phyloP scores from a whole-genome alignment of 2,797 vertebrate genomes.

The Oceanodroma leucorhoa region DNA sequence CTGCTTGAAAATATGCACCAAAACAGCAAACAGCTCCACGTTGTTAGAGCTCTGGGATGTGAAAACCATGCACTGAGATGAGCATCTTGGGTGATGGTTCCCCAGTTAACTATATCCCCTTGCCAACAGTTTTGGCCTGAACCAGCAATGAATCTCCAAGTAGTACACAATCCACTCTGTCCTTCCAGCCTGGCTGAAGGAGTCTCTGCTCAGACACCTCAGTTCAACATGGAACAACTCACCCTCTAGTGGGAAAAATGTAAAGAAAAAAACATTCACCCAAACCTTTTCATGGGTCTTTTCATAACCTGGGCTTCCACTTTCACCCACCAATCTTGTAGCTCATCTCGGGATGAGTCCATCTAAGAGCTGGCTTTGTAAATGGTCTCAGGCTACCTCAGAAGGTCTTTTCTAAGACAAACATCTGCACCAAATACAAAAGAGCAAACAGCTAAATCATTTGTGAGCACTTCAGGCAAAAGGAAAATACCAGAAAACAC shows the following conservation, averaged over 20 bases:
- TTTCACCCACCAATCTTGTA: neutral
- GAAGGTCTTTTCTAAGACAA: neutral
- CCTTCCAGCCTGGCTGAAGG: neutral
- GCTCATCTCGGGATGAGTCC: neutral
- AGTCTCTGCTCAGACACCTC: neutral
- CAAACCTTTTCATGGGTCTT: neutral
- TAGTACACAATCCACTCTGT: neutral
- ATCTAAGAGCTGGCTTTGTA: neutral
- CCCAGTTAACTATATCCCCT: neutral
- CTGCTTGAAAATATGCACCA: neutral
- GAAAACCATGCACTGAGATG: neutral
- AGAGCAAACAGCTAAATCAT: neutral
- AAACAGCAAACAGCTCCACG: neutral
- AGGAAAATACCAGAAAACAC: neutral
- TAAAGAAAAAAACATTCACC: neutral
- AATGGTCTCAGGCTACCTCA: neutral
- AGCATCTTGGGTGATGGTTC: neutral
- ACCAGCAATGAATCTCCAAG: neutral
- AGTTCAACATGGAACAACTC: neutral
- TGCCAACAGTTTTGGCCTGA: neutral
- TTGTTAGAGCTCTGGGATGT: neutral
- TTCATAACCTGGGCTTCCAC: neutral
- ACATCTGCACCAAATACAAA: neutral
- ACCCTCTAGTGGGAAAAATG: constrained; percentile 14
- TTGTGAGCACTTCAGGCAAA: neutral